These are phyloP conservation scores for Danionella cerebrum DNA, from an alignment of 2,113 vertebrate genomes.

Conservation along the genomic window DNA sequence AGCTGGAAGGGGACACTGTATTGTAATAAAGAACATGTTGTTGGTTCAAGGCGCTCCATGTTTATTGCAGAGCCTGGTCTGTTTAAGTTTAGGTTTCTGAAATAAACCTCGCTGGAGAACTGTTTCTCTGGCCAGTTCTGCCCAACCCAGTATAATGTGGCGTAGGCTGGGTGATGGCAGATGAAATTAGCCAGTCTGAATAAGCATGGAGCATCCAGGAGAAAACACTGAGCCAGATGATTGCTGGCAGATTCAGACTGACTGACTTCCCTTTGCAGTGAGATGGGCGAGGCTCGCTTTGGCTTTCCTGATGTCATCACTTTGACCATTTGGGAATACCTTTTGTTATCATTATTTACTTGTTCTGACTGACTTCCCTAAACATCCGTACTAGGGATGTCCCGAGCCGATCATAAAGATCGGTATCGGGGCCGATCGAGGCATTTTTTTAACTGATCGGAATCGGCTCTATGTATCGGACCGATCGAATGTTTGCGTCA, in stretches of 20 bases:
- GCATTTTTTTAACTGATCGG: too few relatives aligned
- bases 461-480: too few relatives aligned
- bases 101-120: slow-evolving; percentile 13
- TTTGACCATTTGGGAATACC: not conserved
- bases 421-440: too few relatives aligned
- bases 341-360: too few relatives aligned
- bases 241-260: slow-evolving; percentile 18
- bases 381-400: too few relatives aligned
- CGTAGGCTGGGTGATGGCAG: slow-evolving; percentile 6
- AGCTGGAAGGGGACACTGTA: slow-evolving; percentile 1
- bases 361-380: too few relatives aligned
- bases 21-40: not conserved
- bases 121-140: not conserved
- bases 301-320: not conserved
- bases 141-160: slow-evolving; percentile 13
- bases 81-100: slow-evolving; percentile 21
- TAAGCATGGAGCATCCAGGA: not conserved
- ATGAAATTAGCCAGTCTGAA: slow-evolving; percentile 32
- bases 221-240: slow-evolving; percentile 13
- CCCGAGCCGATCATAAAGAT: too few relatives aligned
- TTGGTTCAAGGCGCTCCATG: slow-evolving; percentile 4
- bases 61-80: slow-evolving; percentile 15
- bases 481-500: too few relatives aligned
- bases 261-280: slow-evolving; percentile 30
- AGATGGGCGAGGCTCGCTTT: not conserved